These are phyloP conservation scores for Aphelinus atriplicis DNA, from an alignment of 1,140 invertebrate species.

Conservation along the genomic window DNA sequence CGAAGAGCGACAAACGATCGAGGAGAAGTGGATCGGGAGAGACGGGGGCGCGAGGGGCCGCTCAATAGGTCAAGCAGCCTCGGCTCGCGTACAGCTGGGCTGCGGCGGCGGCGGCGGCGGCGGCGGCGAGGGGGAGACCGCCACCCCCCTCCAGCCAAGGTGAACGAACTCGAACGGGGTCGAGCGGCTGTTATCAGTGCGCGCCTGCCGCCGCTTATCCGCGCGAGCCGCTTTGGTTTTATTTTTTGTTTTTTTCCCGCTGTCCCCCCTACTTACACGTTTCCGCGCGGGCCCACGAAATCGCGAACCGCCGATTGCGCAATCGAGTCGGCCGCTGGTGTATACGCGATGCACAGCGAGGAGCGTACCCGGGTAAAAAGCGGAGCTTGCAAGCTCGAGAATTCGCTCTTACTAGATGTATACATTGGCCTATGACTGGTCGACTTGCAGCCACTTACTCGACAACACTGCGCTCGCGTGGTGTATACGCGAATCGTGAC, in stretches of 20 bases:
- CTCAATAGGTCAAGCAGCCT: constrained; percentile 28
- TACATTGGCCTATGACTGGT: too few relatives aligned
- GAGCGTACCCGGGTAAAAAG: too few relatives aligned
- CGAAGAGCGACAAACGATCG: neutral
- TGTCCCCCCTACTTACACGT: constrained; percentile 37
- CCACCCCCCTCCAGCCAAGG: constrained; percentile 47
- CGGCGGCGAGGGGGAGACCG: neutral
- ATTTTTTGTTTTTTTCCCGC: constrained; percentile 33
- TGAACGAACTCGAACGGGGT: constrained; percentile 64
- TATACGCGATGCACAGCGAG: too few relatives aligned
- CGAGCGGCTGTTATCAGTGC: constrained; percentile 58
- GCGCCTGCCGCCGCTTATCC: constrained; percentile 58
- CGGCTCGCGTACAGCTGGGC: neutral
- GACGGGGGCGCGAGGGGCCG: neutral
- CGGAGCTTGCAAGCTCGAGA: too few relatives aligned
- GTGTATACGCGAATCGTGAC: too few relatives aligned
- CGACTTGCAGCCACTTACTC: too few relatives aligned
- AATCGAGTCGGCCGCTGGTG: neutral
- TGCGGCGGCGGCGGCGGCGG: neutral
- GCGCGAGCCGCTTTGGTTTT: constrained; percentile 41
- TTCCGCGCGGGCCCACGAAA: neutral
- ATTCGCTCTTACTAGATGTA: neutral
- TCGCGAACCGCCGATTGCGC: neutral
- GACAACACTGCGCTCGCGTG: too few relatives aligned
- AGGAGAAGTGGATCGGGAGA: neutral